Conservation (phyloP, 2,888 invertebrate species). For the Xanthorhoe designata region DNA sequence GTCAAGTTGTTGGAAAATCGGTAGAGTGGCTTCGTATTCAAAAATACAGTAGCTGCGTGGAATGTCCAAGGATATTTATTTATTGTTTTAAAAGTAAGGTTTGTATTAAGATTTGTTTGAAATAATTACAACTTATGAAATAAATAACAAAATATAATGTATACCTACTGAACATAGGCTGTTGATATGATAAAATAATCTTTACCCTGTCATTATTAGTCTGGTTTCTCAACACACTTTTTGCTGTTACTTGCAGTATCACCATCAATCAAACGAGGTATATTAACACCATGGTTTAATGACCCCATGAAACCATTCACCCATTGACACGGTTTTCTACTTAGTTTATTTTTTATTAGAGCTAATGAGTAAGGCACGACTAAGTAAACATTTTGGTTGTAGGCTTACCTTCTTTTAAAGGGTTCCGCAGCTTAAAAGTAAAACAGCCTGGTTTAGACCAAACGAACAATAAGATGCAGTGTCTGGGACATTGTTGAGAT, state of each 20-base stretch:
- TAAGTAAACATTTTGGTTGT: conserved; percentile 15
- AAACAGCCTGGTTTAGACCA: too few species aligned
- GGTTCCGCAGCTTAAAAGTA: not conserved
- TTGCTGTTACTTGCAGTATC: not conserved
- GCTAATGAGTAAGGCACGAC: conserved; percentile 35
- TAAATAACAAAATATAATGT: too few species aligned
- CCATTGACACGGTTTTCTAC: conserved; percentile 27
- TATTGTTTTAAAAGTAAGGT: too few species aligned
- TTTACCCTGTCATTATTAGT: not conserved
- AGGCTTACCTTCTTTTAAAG: conserved; percentile 19
- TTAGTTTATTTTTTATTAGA: conserved; percentile 20
- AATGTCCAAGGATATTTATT: too few species aligned
- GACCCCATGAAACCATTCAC: conserved; percentile 24
- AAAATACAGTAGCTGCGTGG: too few species aligned
- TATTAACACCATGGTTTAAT: conserved; percentile 21
- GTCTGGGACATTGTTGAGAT: too few species aligned
- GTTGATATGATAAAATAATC: not conserved
- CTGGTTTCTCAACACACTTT: not conserved
- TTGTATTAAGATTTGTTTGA: too few species aligned
- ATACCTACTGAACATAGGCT: too few species aligned
- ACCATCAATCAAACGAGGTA: conserved; percentile 16
- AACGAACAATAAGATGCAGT: not conserved
- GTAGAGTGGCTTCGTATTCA: too few species aligned
- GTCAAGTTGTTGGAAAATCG: too few species aligned
- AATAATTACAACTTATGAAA: too few species aligned